phyloP scores from a whole-genome alignment of 2,113 vertebrate genomes.

The Prionailurus viverrinus region DNA sequence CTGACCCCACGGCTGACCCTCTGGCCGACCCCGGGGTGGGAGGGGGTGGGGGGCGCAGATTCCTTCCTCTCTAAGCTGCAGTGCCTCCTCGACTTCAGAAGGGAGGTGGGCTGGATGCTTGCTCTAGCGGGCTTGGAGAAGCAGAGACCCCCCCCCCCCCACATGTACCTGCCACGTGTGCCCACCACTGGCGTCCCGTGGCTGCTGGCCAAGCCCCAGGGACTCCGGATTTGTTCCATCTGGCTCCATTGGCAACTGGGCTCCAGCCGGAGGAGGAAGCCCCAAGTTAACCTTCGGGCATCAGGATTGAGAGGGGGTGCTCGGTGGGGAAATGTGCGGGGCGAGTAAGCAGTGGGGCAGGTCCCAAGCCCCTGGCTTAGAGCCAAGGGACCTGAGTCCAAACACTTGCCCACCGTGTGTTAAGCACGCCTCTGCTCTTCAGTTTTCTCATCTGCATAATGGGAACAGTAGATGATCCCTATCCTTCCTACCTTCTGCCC shows the following conservation, averaged over 20 bases:
- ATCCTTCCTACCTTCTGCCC: neutral
- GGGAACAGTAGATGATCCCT: neutral
- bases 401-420: neutral
- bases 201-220: neutral
- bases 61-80: neutral
- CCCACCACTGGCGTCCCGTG: neutral
- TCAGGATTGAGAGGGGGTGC: neutral
- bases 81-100: neutral
- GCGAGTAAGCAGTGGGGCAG: no score
- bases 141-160: neutral
- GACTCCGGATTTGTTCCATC: neutral
- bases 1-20: neutral
- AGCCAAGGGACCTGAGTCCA: neutral
- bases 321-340: neutral
- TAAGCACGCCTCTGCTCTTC: neutral
- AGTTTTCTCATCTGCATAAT: neutral
- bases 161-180: slow-evolving; percentile 10
- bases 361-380: neutral
- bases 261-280: neutral
- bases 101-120: neutral
- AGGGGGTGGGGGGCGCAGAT: neutral
- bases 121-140: neutral
- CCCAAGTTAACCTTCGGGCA: neutral
- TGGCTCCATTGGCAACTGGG: neutral
- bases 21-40: neutral